These are phyloP conservation scores for Exocentrus adspersus DNA, from an alignment of 2,888 invertebrate genomes.

Conservation along the genomic window DNA sequence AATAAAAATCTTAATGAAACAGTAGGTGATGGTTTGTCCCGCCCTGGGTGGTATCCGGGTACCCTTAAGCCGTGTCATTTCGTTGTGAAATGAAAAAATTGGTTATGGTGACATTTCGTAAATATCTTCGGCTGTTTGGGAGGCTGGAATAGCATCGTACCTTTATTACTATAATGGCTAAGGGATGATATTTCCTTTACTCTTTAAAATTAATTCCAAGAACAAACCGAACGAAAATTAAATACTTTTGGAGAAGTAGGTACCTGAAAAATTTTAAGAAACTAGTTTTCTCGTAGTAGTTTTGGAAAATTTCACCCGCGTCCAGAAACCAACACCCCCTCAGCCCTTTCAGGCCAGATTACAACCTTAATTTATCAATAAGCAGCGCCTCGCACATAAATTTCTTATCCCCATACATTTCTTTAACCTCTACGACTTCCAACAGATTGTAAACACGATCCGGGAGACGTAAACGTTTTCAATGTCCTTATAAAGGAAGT, in stretches of 20 bases:
- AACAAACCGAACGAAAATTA: no score
- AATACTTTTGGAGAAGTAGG: no score
- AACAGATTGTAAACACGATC: slow-evolving; percentile 28
- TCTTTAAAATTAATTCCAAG: no score
- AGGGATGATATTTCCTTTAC: no score
- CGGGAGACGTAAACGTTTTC: slow-evolving; percentile 18
- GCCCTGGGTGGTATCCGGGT: neutral
- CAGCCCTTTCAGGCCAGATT: slow-evolving; percentile 28
- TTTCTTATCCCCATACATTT: neutral
- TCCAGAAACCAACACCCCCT: slow-evolving; percentile 25
- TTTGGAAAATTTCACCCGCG: no score
- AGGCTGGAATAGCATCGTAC: no score
- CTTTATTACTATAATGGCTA: no score
- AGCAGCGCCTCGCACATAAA: neutral
- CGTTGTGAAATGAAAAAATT: neutral
- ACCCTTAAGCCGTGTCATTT: neutral
- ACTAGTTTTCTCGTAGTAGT: no score
- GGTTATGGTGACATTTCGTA: neutral
- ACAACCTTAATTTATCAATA: slow-evolving; percentile 26
- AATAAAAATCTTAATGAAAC: neutral
- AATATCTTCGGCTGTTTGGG: no score
- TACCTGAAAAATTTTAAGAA: no score
- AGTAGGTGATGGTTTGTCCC: neutral
- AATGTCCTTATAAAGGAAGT: slow-evolving; percentile 10
- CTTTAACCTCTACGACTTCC: slow-evolving; percentile 3